Conservation (phyloP, 2,888 invertebrate species). For the Epinotia demarniana region DNA sequence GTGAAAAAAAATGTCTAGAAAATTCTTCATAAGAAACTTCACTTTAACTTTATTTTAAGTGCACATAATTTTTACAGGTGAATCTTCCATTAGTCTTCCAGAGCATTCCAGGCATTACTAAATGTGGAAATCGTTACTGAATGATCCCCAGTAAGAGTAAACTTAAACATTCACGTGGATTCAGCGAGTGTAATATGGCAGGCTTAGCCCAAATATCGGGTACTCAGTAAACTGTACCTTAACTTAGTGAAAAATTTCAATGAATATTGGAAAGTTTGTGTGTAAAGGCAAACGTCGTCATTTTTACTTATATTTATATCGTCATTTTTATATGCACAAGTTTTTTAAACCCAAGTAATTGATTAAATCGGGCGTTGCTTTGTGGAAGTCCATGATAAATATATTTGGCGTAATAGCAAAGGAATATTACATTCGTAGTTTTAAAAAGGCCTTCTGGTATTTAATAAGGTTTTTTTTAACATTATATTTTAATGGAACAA, state of each 20-base stretch:
- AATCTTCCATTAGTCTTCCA: not conserved
- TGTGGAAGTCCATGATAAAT: too few species aligned
- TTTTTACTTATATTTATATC: not conserved
- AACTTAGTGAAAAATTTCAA: constrained; percentile 14
- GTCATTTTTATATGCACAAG: not conserved
- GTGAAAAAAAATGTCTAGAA: not conserved
- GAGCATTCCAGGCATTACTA: not conserved
- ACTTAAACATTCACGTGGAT: constrained; percentile 27
- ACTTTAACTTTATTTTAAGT: not conserved
- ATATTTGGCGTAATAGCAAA: too few species aligned
- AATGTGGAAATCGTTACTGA: constrained; percentile 28
- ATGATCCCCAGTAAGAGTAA: constrained; percentile 24
- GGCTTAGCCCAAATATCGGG: constrained; percentile 36
- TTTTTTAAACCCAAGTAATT: too few species aligned
- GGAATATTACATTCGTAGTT: too few species aligned
- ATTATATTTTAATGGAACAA: too few species aligned
- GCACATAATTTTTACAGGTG: not conserved
- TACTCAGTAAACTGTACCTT: constrained; percentile 20
- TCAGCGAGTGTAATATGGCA: constrained; percentile 29
- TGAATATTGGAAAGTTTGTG: not conserved
- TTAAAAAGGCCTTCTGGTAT: too few species aligned
- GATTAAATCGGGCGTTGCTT: too few species aligned
- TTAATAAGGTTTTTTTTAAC: too few species aligned
- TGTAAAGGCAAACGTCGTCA: not conserved
- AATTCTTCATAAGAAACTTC: not conserved